Evolutionary conservation across 2,113 vertebrate species (phyloP).

Genomic region (Coreoperca whiteheadi): DNA sequence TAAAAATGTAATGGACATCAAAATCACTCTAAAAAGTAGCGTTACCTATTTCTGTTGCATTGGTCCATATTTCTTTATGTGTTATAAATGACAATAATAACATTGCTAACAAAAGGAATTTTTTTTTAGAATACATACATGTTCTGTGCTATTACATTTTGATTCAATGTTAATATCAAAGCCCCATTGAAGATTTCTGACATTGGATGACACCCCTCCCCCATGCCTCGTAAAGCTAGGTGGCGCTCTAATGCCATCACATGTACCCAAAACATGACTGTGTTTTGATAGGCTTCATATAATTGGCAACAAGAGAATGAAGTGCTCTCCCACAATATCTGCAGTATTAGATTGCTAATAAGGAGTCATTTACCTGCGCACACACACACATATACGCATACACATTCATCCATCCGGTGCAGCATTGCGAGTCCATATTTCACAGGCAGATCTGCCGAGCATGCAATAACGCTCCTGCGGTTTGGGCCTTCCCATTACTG

Average conservation of each 20-base stretch:
- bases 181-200: neutral
- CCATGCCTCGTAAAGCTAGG: neutral
- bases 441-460: constrained; percentile 77
- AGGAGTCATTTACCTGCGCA: constrained; percentile 45
- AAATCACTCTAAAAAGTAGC: neutral
- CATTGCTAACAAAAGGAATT: neutral
- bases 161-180: neutral
- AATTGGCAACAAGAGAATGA: constrained; percentile 12
- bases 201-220: neutral
- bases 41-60: neutral
- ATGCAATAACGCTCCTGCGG: constrained; percentile 73
- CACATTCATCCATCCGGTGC: constrained; percentile 42
- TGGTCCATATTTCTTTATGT: neutral
- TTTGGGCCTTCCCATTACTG: constrained; percentile 75
- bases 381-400: constrained; percentile 34
- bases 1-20: neutral
- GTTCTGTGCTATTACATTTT: neutral
- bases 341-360: constrained; percentile 60
- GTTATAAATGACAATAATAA: neutral
- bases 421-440: constrained; percentile 75
- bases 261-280: neutral
- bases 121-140: too few species aligned
- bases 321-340: constrained; percentile 11
- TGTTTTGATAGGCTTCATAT: constrained; percentile 6
- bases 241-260: neutral